Conservation (phyloP, 53 echinoderm and acorn worm species). For the Holothuria scabra region DNA sequence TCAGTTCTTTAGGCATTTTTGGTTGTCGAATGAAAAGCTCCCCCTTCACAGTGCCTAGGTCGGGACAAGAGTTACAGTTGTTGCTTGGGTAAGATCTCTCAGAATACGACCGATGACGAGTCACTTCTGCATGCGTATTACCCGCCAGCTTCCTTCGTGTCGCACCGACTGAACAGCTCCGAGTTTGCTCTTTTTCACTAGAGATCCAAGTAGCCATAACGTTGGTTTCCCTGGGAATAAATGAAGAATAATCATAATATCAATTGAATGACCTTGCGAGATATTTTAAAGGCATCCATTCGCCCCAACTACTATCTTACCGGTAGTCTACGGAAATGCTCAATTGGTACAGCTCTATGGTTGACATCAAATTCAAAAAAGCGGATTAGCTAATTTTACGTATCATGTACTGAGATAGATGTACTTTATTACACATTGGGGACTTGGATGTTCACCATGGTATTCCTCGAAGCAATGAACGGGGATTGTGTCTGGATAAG, state of each 20-base stretch:
- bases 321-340: no score
- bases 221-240: neutral
- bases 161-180: slow-evolving; percentile 46
- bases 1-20: neutral
- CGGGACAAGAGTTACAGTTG: slow-evolving; percentile 72
- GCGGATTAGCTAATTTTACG: no score
- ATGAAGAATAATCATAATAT: neutral
- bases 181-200: neutral
- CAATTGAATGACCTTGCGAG: no score
- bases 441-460: no score
- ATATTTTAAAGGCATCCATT: no score
- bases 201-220: slow-evolving; percentile 17
- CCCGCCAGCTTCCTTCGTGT: slow-evolving; percentile 32
- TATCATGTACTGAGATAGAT: no score
- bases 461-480: no score
- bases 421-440: no score
- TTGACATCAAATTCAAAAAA: no score
- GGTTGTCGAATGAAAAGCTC: neutral
- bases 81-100: neutral
- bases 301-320: no score
- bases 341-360: no score
- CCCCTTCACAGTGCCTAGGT: slow-evolving; percentile 61
- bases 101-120: slow-evolving; percentile 12
- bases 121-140: neutral
- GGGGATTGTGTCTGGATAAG: no score